Conservation (phyloP, 2,113 vertebrate genomes). For the Vireo altiloquus region DNA sequence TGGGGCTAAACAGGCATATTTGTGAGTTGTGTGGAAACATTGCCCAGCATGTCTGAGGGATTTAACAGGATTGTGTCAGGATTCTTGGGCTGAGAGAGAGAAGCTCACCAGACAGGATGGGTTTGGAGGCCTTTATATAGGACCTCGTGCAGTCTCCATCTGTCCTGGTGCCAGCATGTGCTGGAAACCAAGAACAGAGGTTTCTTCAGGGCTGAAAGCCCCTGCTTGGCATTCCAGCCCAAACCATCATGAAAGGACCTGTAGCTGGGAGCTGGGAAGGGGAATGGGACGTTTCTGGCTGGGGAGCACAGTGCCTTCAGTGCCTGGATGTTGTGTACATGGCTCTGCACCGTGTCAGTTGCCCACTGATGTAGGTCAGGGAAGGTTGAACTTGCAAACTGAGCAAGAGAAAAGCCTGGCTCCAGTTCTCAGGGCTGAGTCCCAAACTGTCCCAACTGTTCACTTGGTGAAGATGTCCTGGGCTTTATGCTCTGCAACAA, state of each 20-base stretch:
- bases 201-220: background rate
- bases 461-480: background rate
- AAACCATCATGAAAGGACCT: background rate
- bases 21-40: background rate
- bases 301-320: background rate
- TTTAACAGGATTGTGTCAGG: background rate
- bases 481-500: background rate
- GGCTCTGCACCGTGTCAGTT: rapidly evolving
- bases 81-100: background rate
- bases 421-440: background rate
- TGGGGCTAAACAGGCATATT: background rate
- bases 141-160: background rate
- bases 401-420: background rate
- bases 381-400: background rate
- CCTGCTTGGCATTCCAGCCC: background rate
- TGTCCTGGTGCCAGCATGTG: background rate
- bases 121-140: background rate
- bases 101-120: background rate
- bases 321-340: background rate
- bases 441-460: background rate
- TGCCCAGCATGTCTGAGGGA: background rate
- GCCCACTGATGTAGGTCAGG: background rate
- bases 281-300: background rate
- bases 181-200: background rate
- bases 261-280: background rate